Conservation (phyloP, 1,140 invertebrate genomes). For the Drosophila nebulosa region DNA sequence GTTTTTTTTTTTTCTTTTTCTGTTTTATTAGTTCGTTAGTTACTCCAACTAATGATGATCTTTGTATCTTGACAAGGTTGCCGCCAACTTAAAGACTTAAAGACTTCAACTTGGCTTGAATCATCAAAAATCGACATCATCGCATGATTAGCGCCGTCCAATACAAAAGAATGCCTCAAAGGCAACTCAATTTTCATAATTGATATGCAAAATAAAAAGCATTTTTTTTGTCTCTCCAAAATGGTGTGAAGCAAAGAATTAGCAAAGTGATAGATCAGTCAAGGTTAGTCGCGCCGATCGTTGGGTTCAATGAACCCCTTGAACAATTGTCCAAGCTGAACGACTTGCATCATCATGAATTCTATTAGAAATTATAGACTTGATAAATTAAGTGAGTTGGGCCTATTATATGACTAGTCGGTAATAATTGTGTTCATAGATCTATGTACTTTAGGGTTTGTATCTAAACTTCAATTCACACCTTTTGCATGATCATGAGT, state of each 20-base stretch:
- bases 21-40: slow-evolving; percentile 31
- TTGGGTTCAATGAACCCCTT: not conserved
- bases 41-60: slow-evolving; percentile 68
- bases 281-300: slow-evolving; percentile 25
- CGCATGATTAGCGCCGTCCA: slow-evolving; percentile 38
- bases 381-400: too few species aligned
- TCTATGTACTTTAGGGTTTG: not conserved
- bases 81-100: slow-evolving; percentile 41
- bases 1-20: slow-evolving; percentile 41
- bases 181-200: slow-evolving; percentile 52
- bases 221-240: slow-evolving; percentile 33
- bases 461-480: not conserved
- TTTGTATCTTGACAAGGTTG: slow-evolving; percentile 49
- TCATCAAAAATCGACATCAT: slow-evolving; percentile 44
- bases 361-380: too few species aligned
- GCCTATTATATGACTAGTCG: too few species aligned
- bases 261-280: slow-evolving; percentile 34
- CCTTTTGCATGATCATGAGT: not conserved
- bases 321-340: too few species aligned
- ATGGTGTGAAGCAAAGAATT: slow-evolving; percentile 48
- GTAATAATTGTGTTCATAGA: too few species aligned
- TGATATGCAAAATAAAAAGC: slow-evolving; percentile 59
- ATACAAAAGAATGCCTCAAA: slow-evolving; percentile 22
- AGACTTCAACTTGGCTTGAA: slow-evolving; percentile 56
- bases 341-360: too few species aligned